Conservation (phyloP, 2,797 vertebrate genomes). For the Peromyscus melanophrys region DNA sequence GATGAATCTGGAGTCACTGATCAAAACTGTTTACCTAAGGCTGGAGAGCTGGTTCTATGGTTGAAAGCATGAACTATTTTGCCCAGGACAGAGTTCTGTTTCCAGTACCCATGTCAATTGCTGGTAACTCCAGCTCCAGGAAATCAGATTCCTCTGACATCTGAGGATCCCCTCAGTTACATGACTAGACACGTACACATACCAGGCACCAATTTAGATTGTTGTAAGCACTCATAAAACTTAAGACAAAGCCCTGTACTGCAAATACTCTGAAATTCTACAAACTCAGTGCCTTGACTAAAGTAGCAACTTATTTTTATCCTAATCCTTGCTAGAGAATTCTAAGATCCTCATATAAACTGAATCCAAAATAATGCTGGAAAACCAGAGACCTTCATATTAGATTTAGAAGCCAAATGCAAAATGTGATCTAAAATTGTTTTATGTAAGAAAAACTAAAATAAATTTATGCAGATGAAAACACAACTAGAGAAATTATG, state of each 20-base stretch:
- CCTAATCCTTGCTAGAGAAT: slow-evolving; percentile 12
- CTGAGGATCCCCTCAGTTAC: background rate
- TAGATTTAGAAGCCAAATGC: slow-evolving; percentile 26
- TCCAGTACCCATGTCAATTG: background rate
- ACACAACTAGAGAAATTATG: background rate
- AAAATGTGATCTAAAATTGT: slow-evolving; percentile 34
- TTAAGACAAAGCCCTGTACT: background rate
- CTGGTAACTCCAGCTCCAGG: background rate
- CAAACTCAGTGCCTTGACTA: background rate
- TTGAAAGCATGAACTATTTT: background rate
- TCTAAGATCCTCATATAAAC: background rate
- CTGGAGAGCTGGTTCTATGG: background rate
- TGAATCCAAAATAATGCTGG: background rate
- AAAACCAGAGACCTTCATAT: slow-evolving; percentile 11
- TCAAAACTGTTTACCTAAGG: background rate
- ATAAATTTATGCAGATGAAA: background rate
- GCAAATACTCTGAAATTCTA: background rate
- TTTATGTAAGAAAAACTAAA: background rate
- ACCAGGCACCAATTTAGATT: background rate
- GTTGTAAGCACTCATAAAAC: background rate
- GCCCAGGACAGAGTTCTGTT: background rate
- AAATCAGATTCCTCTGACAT: too few relatives aligned
- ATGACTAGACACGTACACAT: background rate
- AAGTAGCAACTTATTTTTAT: slow-evolving; percentile 41
- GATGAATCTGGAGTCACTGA: background rate